Conservation (phyloP, 2,797 vertebrate species). For the Eulemur rubriventer region DNA sequence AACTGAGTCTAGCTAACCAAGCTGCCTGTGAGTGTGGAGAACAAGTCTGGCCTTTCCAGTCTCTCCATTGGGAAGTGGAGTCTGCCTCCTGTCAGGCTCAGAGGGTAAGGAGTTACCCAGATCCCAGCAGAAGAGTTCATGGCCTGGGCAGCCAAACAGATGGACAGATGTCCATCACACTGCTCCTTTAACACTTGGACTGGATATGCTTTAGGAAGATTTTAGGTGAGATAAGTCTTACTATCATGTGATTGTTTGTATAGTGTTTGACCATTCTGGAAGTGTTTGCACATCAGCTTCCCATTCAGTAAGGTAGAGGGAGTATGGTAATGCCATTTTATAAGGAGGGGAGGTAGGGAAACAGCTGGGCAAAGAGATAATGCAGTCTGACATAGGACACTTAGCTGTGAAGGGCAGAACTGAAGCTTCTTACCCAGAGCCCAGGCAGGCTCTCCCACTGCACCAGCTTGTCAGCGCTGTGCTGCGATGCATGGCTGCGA, state of each 20-base stretch:
- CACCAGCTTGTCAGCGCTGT: no score
- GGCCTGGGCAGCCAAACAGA: no score
- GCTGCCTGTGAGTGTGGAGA: background rate
- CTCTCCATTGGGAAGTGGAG: background rate
- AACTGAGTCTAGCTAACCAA: background rate
- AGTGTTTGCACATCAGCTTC: background rate
- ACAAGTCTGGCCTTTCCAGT: background rate
- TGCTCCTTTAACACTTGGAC: background rate
- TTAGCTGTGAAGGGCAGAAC: background rate
- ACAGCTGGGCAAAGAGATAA: background rate
- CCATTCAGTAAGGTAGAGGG: background rate
- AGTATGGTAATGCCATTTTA: background rate
- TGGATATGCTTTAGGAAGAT: background rate
- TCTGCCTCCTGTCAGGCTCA: background rate
- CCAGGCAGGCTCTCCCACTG: fast-evolving
- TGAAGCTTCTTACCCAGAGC: background rate
- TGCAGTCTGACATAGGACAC: background rate
- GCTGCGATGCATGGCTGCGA: fast-evolving
- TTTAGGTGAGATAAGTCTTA: background rate
- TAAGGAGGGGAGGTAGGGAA: background rate
- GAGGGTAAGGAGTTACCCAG: background rate
- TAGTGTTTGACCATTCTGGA: background rate
- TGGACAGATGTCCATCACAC: fast-evolving
- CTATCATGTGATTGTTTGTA: background rate
- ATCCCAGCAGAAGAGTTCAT: background rate